Percentiles rank a stretch among this genome's conserved stretches.
phyloP scores from a whole-genome alignment of 1,140 invertebrate species.

The Bombus superbus region DNA sequence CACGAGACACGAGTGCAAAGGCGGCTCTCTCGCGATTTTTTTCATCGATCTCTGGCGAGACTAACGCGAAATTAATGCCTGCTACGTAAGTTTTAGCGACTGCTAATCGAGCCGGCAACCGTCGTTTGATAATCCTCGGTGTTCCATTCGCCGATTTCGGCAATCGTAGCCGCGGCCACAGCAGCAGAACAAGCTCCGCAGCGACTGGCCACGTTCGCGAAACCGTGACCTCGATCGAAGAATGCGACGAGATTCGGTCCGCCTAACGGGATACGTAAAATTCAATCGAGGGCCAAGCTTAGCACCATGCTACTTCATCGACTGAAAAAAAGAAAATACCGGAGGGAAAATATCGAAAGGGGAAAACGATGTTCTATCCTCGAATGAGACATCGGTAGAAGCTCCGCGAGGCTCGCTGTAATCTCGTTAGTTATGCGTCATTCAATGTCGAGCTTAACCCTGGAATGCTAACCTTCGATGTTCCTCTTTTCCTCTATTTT shows the following conservation, averaged over 20 bases:
- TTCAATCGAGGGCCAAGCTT: constrained; percentile 30
- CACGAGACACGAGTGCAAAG: not conserved
- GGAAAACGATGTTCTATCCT: constrained; percentile 8
- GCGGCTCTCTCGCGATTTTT: not conserved
- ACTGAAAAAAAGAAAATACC: not conserved
- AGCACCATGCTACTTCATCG: not conserved
- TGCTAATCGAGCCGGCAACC: not conserved
- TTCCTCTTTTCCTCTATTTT: not conserved
- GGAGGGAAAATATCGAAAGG: too few relatives aligned
- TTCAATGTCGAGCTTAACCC: constrained; percentile 40
- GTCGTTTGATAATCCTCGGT: not conserved
- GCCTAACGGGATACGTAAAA: constrained; percentile 59
- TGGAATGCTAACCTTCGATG: constrained; percentile 19
- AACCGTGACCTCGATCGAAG: constrained; percentile 62
- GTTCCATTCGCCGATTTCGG: constrained; percentile 15
- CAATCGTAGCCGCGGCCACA: constrained; percentile 1
- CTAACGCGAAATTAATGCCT: not conserved
- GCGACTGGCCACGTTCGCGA: constrained; percentile 34
- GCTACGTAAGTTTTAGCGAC: not conserved
- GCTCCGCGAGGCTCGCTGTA: constrained; percentile 22
- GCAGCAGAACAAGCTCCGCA: constrained; percentile 24
- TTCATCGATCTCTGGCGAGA: not conserved
- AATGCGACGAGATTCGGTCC: constrained; percentile 66
- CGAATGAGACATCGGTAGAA: constrained; percentile 19
- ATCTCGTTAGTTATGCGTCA: constrained; percentile 37